Evolutionary conservation across 2,113 vertebrate genomes (phyloP), one percentile per base, ranked within the genome.

Genomic region (Siniperca knerii): DNA sequence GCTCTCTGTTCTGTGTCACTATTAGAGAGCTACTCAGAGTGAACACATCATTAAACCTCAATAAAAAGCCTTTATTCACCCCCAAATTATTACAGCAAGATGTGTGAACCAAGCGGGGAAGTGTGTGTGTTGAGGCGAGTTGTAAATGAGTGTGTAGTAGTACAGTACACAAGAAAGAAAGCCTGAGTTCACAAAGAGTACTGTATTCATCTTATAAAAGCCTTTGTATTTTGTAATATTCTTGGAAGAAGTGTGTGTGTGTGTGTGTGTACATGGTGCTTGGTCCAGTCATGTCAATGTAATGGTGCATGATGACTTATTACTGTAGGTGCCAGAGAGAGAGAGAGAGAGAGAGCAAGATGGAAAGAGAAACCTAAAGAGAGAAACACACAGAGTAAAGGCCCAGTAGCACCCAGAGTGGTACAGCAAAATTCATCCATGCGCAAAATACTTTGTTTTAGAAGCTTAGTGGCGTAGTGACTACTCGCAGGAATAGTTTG

Each of bases 1-100:
- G 75, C 77, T 65, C 79, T 88, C 82, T 72, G 84, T 57, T 77
- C 79, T 81, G 77, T 86, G 91, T 89, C 77, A 64, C 74, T 77
- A 29, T 87, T 83, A 79, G 79, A 90, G 84, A 62, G 67, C 57
- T 16, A 50, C 77, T 88, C 82, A 11, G 81, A 83, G 69, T 65
- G 84, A 87, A 87, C 82, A 90, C 87, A 58, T 88, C 87, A 88
- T 92, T 93, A 88, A 82, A 85, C 48, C 69, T 78, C 48, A 83
- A 87, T 88, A 89, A 91, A 84, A 90, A 81, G 72, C 80, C 75
- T 84, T 86, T 82, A 82, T 82, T 82, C 81, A 61, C 62, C 77
- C 77, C 44, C 65, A 72, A 85, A 84, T 86, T 86, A 81, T 90
- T 84, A 73, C 70, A 70, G 82, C 67, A 85, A 67, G 77, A 81